Base-by-base conservation (phyloP, 2,888 invertebrate species). In the Rhingia rostrata region DNA sequence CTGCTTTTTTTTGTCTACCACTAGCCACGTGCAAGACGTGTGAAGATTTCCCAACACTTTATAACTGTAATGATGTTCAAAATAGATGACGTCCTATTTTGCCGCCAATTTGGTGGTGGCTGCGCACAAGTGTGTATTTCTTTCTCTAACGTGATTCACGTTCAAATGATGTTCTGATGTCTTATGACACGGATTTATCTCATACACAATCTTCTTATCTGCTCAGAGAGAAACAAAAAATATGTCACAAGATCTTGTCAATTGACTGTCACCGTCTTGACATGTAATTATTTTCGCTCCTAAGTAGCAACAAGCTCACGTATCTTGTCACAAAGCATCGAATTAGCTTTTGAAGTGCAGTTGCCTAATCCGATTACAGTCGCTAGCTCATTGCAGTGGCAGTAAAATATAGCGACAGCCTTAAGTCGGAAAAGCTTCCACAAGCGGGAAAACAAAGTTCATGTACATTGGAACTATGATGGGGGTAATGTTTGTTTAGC, bases 351-450 rank as follows among this genome's bases (percentile, higher is more conserved):
- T 64, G 58, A 69, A 83, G 73, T 83, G 78, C 79, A 78, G 73
- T 78, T 73, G 72, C 78, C 78, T 83, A 79, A 83, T 83, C 83
- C 79, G 83, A 83, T 83, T 83, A 83, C 51, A 69, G 37, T 56
- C 66, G 35, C 51, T 54, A 30, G 63, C 63, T 79, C 73, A 83
- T 63, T 78, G 83, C 73, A 73, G 79, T 79, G 83, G 79, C 72
- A 73, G 73, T 78, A 70, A 82, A 82, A 43, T 58, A 53, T 72
- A 54, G 37, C 60, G 73, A 72, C 78, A 72, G 49, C 58, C 47
- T 56, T 22, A 61, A 61, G 61, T 69, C 49, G 22, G 14, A 33
- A 77, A 77, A 61, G 75, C 75, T 67, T 53, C 14, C 37, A 43
- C 10, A 9, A 41, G 6, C 9, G 14, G 9, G 7, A 9, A 54